A percentile compares a stretch with the other conserved stretches of the same genome.
Conservation (phyloP, 2,888 invertebrate species). For the Rhagophthalmus giganteus region DNA sequence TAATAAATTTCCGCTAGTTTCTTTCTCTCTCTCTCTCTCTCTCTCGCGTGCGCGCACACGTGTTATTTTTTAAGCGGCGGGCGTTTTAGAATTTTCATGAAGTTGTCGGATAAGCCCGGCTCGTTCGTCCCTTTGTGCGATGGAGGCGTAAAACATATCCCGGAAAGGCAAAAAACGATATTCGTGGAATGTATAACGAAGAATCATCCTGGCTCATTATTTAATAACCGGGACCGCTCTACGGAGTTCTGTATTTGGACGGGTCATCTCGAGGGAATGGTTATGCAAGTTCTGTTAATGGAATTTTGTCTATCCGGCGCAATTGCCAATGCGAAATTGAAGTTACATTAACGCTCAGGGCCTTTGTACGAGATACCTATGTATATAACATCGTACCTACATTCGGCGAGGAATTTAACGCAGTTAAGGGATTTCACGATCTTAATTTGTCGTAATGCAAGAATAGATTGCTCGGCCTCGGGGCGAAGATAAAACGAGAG, state of each 20-base stretch:
- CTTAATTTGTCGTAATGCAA: slow-evolving; percentile 22
- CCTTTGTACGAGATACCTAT: slow-evolving; percentile 22
- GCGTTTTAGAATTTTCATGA: slow-evolving; percentile 6
- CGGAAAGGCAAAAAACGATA: slow-evolving; percentile 1
- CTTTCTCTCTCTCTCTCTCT: slow-evolving; percentile 1
- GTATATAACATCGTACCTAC: no score
- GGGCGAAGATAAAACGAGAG: slow-evolving; percentile 1
- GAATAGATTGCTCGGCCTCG: slow-evolving; percentile 14
- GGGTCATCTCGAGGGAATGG: slow-evolving; percentile 29
- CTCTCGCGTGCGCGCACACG: neutral
- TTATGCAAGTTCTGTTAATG: slow-evolving; percentile 28
- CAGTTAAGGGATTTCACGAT: slow-evolving; percentile 19
- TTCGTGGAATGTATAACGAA: slow-evolving; percentile 21
- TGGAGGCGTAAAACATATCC: no score
- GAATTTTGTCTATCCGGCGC: slow-evolving; percentile 26
- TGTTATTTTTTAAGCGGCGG: slow-evolving; percentile 7
- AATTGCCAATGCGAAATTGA: slow-evolving; percentile 27
- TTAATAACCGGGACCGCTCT: slow-evolving; percentile 21
- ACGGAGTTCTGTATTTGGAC: slow-evolving; percentile 16
- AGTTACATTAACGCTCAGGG: slow-evolving; percentile 28
- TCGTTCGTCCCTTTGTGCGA: neutral
- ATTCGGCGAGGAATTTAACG: slow-evolving; percentile 22
- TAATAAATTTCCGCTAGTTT: slow-evolving; percentile 15
- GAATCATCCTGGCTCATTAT: slow-evolving; percentile 24
- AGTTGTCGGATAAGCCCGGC: no score